Evolutionary conservation across 2,113 vertebrate genomes (phyloP), one percentile per base, ranked within the genome.

Genomic region (Ptychochromis oligacanthus): DNA sequence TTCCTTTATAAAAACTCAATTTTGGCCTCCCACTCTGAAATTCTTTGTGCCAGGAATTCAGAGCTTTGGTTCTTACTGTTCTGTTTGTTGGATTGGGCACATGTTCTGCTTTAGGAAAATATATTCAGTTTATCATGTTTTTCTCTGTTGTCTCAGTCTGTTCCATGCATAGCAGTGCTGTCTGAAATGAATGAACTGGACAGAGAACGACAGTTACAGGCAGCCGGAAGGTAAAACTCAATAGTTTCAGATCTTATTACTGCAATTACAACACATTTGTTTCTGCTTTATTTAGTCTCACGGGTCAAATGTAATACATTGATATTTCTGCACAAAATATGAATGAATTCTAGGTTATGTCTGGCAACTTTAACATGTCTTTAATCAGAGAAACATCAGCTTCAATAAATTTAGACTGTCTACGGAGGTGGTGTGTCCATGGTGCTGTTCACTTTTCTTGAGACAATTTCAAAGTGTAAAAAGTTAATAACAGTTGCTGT

Each of bases 111-210:
- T 24, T 24, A 34, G 38, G 17, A 17, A 81, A 86, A 54, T 24
- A 54, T 52, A 60, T 54, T 58, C 4, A 40, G 6, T 77, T 77
- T 76, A 86, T 81, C 10, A 3, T 59, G 34, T 40, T 79, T 81
- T 81, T 81, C 11, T 80, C 14, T 82, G 40, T 75, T 72, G 38
- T 88, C 67, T 87, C 93, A 95, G 94, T 93, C 94, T 15, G 85
- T 87, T 54, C 95, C 95, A 0, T 95, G 94, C 40, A 94, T 95
- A 43, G 93, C 94, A 0, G 94, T 94, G 64, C 82, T 93, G 8
- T 91, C 93, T 3, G 94, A 95, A 58, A 91, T 93, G 92, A 93
- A 92, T 1, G 90, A 93, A 4, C 72, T 94, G 78, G 94, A 94
- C 87, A 82, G 85, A 81, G 93, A 94, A 15, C 89, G 61, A 46